Evolutionary conservation across 1,140 invertebrate species (phyloP), one percentile per base, ranked within the genome.

Genomic region (Whitmania pigra): DNA sequence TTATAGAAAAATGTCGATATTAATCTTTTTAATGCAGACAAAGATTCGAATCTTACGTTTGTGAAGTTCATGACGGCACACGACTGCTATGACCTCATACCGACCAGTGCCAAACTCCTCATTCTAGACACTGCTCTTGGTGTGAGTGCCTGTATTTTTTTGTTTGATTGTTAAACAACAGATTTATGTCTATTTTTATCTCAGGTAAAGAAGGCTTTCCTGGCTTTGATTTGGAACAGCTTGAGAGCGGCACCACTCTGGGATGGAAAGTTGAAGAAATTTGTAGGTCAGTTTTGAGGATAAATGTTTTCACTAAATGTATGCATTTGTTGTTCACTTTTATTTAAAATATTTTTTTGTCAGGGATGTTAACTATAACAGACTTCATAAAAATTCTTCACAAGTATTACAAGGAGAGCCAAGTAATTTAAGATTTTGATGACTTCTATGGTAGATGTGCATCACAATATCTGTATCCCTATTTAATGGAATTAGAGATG

Each of bases 381-480:
- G 97, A 99, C 84, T 99, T 99, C 81, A 99, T 99, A 78, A 93
- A 94, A 83, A 98, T 99, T 78, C 85, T 98, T 68, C 89, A 94
- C 83, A 86, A 74, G 54, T 96, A 94, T 88, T 97, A 97, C 84
- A 94, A 91, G 57, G 29, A 63, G 22, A 25, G 22, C 22, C 22
- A 63, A 63, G 57, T 63, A 63, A 63, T 63, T 63, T 63, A 11
- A 25, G 11, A 63, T 63, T 63, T 31, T 63, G 9, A 31, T 17
- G 9, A 63, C 57, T 25, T 22, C 15, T 31, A 18, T 63, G n/a
- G n/a, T n/a, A 13, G 43, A 63, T 63, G 3, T n/a, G 54, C 54
- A 57, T 63, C 57, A 63, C 20, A n/a, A 63, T 15, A 6, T 25
- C 0, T 63, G 29, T 63, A 17, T 25, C 11, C 1, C 20, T 11